Conservation (phyloP, 2,888 invertebrate species). For the Drosophila ezoana region DNA sequence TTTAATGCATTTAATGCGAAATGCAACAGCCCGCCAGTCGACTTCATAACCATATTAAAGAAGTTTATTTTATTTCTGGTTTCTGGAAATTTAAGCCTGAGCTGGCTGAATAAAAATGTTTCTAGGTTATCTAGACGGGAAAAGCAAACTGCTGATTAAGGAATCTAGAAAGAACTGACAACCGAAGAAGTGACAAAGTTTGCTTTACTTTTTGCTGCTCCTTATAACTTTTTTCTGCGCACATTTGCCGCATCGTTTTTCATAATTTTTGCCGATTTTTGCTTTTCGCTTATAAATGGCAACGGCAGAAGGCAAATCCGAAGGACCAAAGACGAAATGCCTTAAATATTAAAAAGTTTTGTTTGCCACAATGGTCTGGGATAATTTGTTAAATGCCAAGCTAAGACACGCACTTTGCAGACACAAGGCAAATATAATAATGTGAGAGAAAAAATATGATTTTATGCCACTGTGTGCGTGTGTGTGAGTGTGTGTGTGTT, state of each 20-base stretch:
- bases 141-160: conserved; percentile 33
- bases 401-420: conserved; percentile 12
- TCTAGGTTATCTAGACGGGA: background rate
- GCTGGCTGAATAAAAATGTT: conserved; percentile 4
- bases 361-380: conserved; percentile 41
- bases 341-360: conserved; percentile 63
- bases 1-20: conserved; percentile 11
- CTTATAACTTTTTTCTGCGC: conserved; percentile 44
- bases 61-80: background rate
- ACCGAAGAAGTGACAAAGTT: conserved; percentile 61
- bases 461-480: conserved; percentile 35
- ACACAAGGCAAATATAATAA: conserved; percentile 20
- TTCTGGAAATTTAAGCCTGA: background rate
- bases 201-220: conserved; percentile 21
- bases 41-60: background rate
- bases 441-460: conserved; percentile 53
- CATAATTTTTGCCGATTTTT: conserved; percentile 52
- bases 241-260: conserved; percentile 60
- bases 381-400: conserved; percentile 69
- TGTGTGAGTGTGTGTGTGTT: background rate
- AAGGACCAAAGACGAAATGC: conserved; percentile 43
- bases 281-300: conserved; percentile 48
- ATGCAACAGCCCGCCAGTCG: background rate
- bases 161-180: conserved; percentile 49
- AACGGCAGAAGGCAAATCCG: conserved; percentile 26